A percentile compares a stretch with the other conserved stretches of the same genome.
Conservation (phyloP, 2,113 vertebrate species). For the Addax nasomaculatus region DNA sequence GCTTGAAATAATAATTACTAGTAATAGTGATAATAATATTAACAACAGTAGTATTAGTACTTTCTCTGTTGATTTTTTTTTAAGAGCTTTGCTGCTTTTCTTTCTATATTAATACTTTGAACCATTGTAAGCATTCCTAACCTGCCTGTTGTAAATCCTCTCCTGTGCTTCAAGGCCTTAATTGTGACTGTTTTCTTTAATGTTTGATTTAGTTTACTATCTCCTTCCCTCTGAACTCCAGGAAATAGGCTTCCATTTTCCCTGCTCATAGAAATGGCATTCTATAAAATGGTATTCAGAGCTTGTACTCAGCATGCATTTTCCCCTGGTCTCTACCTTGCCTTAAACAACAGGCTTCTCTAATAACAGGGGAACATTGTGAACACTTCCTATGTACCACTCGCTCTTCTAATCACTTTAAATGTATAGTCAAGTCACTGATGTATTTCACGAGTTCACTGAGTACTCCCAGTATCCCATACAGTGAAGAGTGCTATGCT, state of each 20-base stretch:
- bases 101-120: not conserved
- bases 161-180: not conserved
- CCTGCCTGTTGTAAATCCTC: not conserved
- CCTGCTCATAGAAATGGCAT: not conserved
- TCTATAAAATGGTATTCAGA: not conserved
- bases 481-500: not conserved
- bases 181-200: not conserved
- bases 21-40: not conserved
- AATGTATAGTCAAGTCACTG: not conserved
- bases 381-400: not conserved
- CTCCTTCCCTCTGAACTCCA: not conserved
- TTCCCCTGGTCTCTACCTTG: not conserved
- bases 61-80: not conserved
- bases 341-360: not conserved
- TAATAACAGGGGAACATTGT: not conserved
- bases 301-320: not conserved
- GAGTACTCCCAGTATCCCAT: not conserved
- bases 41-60: not conserved
- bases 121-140: not conserved
- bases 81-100: not conserved
- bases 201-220: not conserved
- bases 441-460: not conserved
- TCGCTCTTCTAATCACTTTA: not conserved
- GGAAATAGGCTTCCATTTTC: not conserved
- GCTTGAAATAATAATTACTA: not conserved